A percentile compares a stretch with the other conserved stretches of the same genome.
Evolutionary conservation across 1,140 invertebrate genomes (phyloP).

Genomic region (Galleria mellonella): DNA sequence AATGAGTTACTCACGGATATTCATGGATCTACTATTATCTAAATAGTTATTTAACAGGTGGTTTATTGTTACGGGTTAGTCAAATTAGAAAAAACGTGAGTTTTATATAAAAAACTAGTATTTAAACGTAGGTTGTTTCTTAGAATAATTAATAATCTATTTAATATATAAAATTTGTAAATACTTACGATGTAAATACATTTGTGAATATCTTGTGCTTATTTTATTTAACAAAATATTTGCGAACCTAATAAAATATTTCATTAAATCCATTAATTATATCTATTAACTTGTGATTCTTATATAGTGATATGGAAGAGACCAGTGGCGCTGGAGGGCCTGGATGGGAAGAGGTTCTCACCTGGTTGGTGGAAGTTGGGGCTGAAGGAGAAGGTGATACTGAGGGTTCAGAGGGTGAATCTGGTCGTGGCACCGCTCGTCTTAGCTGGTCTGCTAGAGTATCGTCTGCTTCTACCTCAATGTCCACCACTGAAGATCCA

Average conservation of each 20-base stretch:
- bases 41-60: too few relatives aligned
- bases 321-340: conserved; percentile 77
- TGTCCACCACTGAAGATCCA: conserved; percentile 59
- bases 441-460: conserved; percentile 59
- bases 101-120: too few relatives aligned
- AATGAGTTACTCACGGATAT: too few relatives aligned
- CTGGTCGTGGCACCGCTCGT: conserved; percentile 53
- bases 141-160: too few relatives aligned
- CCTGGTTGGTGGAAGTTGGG: conserved; percentile 92
- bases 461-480: conserved; percentile 39
- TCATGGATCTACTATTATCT: too few relatives aligned
- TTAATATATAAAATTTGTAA: too few relatives aligned
- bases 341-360: conserved; percentile 86
- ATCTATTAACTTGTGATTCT: neutral
- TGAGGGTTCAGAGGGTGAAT: conserved; percentile 79
- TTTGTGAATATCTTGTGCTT: too few relatives aligned
- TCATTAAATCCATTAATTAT: neutral
- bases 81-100: too few relatives aligned
- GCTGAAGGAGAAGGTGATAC: conserved; percentile 85
- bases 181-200: too few relatives aligned
- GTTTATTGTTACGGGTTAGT: too few relatives aligned
- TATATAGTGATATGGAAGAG: conserved; percentile 43
- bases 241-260: neutral
- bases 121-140: too few relatives aligned
- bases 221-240: neutral